Conservation (phyloP, 2,888 invertebrate species). For the Platycnemis pennipes region DNA sequence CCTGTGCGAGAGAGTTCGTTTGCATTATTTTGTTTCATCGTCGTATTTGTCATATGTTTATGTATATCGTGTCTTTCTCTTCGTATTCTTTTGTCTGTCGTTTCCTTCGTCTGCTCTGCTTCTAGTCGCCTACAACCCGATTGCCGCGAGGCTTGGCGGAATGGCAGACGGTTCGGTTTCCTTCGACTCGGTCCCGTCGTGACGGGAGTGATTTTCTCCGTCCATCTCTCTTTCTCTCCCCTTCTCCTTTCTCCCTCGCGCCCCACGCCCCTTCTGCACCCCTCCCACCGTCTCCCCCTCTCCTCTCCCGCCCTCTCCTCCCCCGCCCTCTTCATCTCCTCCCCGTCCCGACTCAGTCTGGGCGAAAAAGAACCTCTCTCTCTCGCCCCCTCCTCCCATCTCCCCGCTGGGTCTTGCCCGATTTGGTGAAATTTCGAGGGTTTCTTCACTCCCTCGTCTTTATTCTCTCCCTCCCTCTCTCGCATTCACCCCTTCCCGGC, state of each 20-base stretch:
- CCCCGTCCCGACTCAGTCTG: conserved; percentile 75
- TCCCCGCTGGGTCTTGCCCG: conserved; percentile 36
- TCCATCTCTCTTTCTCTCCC: neutral
- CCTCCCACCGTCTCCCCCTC: conserved; percentile 74
- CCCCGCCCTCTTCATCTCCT: conserved; percentile 76
- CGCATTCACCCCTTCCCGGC: neutral
- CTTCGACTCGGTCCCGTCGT: conserved; percentile 75
- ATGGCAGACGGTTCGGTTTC: conserved; percentile 74
- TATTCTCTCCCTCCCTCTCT: neutral
- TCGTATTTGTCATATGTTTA: neutral
- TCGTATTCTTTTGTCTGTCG: conserved; percentile 71
- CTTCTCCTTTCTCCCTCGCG: conserved; percentile 42
- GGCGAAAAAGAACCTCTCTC: conserved; percentile 38
- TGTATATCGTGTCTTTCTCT: conserved; percentile 74
- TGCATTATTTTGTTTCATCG: neutral
- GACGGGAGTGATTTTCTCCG: conserved; percentile 79
- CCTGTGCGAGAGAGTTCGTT: neutral
- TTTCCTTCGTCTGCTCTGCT: conserved; percentile 70
- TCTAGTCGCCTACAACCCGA: conserved; percentile 71
- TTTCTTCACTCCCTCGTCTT: neutral
- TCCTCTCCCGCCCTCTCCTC: conserved; percentile 73
- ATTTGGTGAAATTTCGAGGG: conserved; percentile 57
- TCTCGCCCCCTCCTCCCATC: too few relatives aligned
- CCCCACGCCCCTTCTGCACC: conserved; percentile 76
- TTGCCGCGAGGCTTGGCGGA: conserved; percentile 73